Base-by-base conservation (phyloP, 2,888 invertebrate species). In the Zootermopsis nevadensis region DNA sequence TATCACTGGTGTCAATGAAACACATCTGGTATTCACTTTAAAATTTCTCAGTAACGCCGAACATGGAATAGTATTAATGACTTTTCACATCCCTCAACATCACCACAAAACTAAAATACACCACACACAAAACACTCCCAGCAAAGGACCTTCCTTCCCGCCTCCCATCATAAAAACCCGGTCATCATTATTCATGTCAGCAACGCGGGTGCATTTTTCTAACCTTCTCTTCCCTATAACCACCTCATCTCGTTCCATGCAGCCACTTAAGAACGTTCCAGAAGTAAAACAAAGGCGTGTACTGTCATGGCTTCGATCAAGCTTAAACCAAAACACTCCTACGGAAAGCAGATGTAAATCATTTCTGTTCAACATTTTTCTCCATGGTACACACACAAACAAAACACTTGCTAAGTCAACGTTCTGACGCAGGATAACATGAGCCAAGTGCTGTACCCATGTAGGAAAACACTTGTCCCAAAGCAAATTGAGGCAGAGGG, bases 181-280 rank as follows among this genome's bases (percentile, higher is more conserved):
- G 31, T 74, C 74, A 74, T 79, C 79, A 79, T 79, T 79, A 66
- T 79, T 79, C 79, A 79, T 79, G 79, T 79, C 79, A 53, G 48
- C 48, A 38, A 35, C 19, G 19, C 15, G 30, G 77, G 31, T 53
- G 48, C 48, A 48, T 48, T 77, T 77, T 38, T 77, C 24, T 66
- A 48, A 76, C 27, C 27, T 48, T 76, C 74, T n/a, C 74, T 33
- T 24, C 72, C 33, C 27, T 19, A 15, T 10, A 38, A n/a, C n/a
- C n/a, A n/a, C n/a, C n/a, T n/a, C n/a, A n/a, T n/a, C n/a, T n/a
- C n/a, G n/a, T 10, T 7, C 60, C 60, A 19, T 35, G n/a, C 74
- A 15, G 74, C 22, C 74, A 38, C 74, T 74, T 74, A 74, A 38
- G 74, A 74, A 74, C 74, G 10, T 74, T 27, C 8, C 42, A 33